Percentiles rank a stretch among this genome's conserved stretches.
phyloP scores from a whole-genome alignment of 35 echinoderm and acorn worm species.

The Chiridota heheva region DNA sequence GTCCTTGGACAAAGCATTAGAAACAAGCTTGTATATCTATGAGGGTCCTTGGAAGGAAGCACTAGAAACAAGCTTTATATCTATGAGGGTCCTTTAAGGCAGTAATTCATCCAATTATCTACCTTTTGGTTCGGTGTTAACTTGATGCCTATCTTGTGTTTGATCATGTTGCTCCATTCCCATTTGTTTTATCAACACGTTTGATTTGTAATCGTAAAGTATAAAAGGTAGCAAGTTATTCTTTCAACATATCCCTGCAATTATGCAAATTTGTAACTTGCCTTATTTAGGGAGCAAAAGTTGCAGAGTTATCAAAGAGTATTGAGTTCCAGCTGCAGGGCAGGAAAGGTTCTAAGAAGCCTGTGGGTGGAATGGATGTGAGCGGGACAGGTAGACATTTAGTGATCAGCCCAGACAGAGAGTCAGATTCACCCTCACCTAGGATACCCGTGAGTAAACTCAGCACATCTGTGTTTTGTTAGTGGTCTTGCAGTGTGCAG shows the following conservation, averaged over 20 bases:
- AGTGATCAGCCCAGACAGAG: conserved; percentile 41
- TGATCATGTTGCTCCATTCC: too few relatives aligned
- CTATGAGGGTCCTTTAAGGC: too few relatives aligned
- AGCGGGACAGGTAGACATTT: conserved; percentile 39
- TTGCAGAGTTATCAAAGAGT: conserved; percentile 59
- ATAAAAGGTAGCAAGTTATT: too few relatives aligned
- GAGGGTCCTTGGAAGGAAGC: too few relatives aligned
- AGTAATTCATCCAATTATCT: too few relatives aligned
- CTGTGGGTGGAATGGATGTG: conserved; percentile 79
- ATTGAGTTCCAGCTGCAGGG: conserved; percentile 72
- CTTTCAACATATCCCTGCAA: background rate
- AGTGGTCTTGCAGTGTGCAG: background rate
- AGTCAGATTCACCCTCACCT: conserved; percentile 51
- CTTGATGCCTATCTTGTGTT: too few relatives aligned
- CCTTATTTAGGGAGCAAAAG: conserved; percentile 56
- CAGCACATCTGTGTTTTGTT: conserved; percentile 6
- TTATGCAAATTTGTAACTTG: background rate
- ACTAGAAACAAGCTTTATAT: too few relatives aligned
- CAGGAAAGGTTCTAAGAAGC: conserved; percentile 46
- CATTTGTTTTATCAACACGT: too few relatives aligned
- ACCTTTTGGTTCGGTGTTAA: too few relatives aligned
- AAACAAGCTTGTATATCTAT: too few relatives aligned
- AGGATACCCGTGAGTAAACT: conserved; percentile 81
- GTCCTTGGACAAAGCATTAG: too few relatives aligned
- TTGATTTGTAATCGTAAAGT: too few relatives aligned